A percentile compares a stretch with the other conserved stretches of the same genome.
Conservation (phyloP, 2,888 invertebrate genomes). For the Diarsia brunnea region DNA sequence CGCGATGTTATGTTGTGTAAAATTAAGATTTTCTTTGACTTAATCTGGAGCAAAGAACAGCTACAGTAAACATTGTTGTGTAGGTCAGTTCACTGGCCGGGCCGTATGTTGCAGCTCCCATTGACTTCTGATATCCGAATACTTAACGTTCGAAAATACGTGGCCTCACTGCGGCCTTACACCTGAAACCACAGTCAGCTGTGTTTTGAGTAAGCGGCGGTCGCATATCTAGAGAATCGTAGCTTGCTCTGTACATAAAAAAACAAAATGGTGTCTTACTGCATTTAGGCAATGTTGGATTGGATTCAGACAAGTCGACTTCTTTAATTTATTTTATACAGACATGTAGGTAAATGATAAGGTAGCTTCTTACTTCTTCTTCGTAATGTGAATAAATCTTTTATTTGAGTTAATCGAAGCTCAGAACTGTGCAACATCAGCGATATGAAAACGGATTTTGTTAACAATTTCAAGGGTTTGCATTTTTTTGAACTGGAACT, state of each 20-base stretch:
- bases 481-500: too few relatives aligned
- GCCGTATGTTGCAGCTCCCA: neutral
- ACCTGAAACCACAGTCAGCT: neutral
- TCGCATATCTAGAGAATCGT: neutral
- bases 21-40: neutral
- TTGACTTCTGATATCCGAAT: slow-evolving; percentile 33
- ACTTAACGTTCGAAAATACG: slow-evolving; percentile 22
- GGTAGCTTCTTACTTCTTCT: neutral
- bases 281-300: too few relatives aligned
- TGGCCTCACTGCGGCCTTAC: slow-evolving; percentile 17
- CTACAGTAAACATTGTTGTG: neutral
- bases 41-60: neutral
- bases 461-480: too few relatives aligned
- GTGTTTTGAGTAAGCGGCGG: neutral
- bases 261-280: neutral
- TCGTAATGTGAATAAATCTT: neutral
- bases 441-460: too few relatives aligned
- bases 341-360: too few relatives aligned
- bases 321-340: too few relatives aligned
- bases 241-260: neutral
- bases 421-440: neutral
- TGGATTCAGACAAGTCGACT: too few relatives aligned
- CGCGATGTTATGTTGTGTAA: too few relatives aligned
- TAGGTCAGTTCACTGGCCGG: neutral
- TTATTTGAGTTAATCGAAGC: neutral